A percentile compares a stretch with the other conserved stretches of the same genome.
These are phyloP conservation scores for Clinocottus analis DNA, from an alignment of 2,113 vertebrate genomes.

Conservation along the genomic window DNA sequence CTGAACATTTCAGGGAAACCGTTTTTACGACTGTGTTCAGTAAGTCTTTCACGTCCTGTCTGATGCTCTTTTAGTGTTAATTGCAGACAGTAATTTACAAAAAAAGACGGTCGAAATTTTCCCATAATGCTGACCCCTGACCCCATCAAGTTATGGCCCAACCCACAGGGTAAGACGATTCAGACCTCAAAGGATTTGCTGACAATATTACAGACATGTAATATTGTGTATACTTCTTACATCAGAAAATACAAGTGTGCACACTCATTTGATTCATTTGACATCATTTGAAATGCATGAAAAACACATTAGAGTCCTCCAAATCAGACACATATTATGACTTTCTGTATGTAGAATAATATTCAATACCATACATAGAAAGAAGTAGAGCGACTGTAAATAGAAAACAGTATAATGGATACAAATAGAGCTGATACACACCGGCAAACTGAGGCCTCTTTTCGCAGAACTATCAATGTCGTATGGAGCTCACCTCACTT, in stretches of 20 bases:
- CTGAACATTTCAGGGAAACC: no score
- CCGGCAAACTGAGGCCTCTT: slow-evolving; percentile 27
- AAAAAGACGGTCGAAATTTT: not conserved
- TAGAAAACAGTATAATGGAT: slow-evolving; percentile 26
- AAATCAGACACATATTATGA: not conserved
- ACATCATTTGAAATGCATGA: not conserved
- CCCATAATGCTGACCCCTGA: not conserved
- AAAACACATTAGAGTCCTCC: not conserved
- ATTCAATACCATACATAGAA: not conserved
- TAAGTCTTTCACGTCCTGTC: not conserved
- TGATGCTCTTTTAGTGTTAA: not conserved
- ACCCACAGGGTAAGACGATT: not conserved
- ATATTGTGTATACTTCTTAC: not conserved
- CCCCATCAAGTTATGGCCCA: not conserved
- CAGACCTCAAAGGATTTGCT: not conserved
- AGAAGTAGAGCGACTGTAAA: not conserved
- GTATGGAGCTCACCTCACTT: not conserved
- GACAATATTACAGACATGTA: not conserved
- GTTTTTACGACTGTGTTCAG: no score
- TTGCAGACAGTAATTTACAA: not conserved
- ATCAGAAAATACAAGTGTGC: not conserved
- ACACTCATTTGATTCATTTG: not conserved
- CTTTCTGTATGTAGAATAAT: not conserved
- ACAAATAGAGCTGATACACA: no score
- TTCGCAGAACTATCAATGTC: slow-evolving; percentile 32